Evolutionary conservation across 2,888 invertebrate genomes (phyloP).

Genomic region (Abrostola triplasia): DNA sequence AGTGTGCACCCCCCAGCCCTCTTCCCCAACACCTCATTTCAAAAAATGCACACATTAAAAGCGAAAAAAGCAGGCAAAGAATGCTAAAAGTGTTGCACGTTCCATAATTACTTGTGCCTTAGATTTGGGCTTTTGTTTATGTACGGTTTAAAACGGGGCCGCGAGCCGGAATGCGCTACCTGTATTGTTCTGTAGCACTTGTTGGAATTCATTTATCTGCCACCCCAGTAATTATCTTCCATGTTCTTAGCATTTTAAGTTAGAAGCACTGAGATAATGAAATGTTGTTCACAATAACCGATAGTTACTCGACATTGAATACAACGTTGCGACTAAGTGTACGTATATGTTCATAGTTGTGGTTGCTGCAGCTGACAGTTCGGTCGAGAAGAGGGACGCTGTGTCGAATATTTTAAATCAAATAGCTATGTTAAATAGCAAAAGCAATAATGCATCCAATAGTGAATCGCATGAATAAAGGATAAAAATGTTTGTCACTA

Average conservation of each 20-base stretch:
- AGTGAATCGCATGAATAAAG: constrained; percentile 18
- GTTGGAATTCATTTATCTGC: constrained; percentile 63
- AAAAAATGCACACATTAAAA: constrained; percentile 82
- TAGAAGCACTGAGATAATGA: constrained; percentile 41
- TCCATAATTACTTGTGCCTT: constrained; percentile 67
- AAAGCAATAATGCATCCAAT: constrained; percentile 39
- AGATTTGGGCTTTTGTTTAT: constrained; percentile 65
- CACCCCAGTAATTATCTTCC: constrained; percentile 57
- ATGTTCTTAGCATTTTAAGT: constrained; percentile 43
- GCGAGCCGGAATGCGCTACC: constrained; percentile 66
- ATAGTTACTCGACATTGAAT: constrained; percentile 13
- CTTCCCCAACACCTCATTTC: constrained; percentile 70
- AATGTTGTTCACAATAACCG: constrained; percentile 48
- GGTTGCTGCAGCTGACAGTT: constrained; percentile 30
- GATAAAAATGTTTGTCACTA: constrained; percentile 24
- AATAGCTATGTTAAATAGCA: constrained; percentile 54
- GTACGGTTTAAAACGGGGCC: constrained; percentile 62
- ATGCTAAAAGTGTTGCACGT: constrained; percentile 73
- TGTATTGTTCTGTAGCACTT: constrained; percentile 62
- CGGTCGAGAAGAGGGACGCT: constrained; percentile 36
- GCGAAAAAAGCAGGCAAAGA: constrained; percentile 75
- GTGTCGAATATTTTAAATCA: constrained; percentile 57
- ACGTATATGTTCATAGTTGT: constrained; percentile 12
- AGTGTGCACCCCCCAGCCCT: constrained; percentile 71
- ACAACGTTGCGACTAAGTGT: constrained; percentile 18